phyloP scores from a whole-genome alignment of 2,888 invertebrate species.

The Microctonus brassicae region DNA sequence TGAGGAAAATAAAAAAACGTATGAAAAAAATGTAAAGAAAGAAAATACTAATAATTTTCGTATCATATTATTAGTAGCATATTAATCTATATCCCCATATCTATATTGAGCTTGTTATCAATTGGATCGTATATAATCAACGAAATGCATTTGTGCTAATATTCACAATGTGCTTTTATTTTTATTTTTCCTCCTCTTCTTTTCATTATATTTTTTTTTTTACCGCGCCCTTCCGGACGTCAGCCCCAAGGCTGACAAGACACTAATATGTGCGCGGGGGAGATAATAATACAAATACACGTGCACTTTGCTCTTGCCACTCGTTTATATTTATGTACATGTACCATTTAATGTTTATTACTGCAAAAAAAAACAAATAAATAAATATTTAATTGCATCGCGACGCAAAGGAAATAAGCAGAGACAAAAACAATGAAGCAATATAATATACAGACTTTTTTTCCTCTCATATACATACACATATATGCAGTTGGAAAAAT shows the following conservation, averaged over 20 bases:
- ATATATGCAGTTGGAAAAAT: neutral
- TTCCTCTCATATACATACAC: neutral
- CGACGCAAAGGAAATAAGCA: too few species aligned
- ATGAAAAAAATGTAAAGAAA: neutral
- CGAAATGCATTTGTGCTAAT: slow-evolving; percentile 62
- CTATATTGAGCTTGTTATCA: neutral
- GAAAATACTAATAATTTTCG: neutral
- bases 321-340: slow-evolving; percentile 1
- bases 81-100: slow-evolving; percentile 4
- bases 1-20: neutral
- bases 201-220: slow-evolving; percentile 49
- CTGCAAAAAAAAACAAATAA: neutral
- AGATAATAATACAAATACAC: neutral
- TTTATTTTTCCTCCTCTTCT: slow-evolving; percentile 50
- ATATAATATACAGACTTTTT: neutral
- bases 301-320: slow-evolving; percentile 24
- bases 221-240: slow-evolving; percentile 66
- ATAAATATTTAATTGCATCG: neutral
- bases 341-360: slow-evolving; percentile 23
- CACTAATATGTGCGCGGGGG: slow-evolving; percentile 8
- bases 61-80: neutral
- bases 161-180: slow-evolving; percentile 34
- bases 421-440: neutral
- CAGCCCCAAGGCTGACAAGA: slow-evolving; percentile 54
- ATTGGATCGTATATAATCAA: slow-evolving; percentile 60